phyloP scores from a whole-genome alignment of 2,888 invertebrate genomes.

The Drosophila birchii region DNA sequence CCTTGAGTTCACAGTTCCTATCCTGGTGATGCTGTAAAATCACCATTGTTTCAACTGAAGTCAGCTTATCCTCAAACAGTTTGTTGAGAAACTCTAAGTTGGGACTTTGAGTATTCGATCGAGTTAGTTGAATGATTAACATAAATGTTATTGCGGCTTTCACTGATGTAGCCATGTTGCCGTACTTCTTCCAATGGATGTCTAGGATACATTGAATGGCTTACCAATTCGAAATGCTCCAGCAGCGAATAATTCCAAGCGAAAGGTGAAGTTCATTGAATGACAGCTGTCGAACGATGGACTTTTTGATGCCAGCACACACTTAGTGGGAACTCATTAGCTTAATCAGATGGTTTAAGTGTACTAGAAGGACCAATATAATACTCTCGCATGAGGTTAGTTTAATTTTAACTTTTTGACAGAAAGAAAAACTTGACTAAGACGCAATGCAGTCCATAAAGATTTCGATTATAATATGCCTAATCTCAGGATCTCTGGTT shows the following conservation, averaged over 20 bases:
- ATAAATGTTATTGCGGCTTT: not conserved
- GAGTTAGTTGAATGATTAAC: not conserved
- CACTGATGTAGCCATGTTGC: not conserved
- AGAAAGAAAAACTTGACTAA: no score
- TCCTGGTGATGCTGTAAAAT: not conserved
- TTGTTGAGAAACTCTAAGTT: conserved; percentile 1
- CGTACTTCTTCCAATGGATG: not conserved
- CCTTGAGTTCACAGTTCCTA: conserved; percentile 4
- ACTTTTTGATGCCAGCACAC: not conserved
- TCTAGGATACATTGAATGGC: not conserved
- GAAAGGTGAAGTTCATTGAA: no score
- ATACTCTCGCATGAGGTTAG: no score
- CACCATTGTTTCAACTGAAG: conserved; percentile 14
- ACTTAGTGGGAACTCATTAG: not conserved
- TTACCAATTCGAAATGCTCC: not conserved
- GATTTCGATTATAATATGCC: no score
- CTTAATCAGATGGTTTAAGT: not conserved
- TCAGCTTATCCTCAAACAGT: conserved; percentile 11
- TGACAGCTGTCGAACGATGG: conserved; percentile 9
- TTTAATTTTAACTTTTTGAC: no score
- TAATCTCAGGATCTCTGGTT: no score
- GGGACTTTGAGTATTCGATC: not conserved
- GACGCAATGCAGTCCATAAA: no score
- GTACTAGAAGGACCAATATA: not conserved
- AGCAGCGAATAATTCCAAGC: not conserved